phyloP scores from a whole-genome alignment of 2,888 invertebrate genomes.

The Acrocyrtus sp. region DNA sequence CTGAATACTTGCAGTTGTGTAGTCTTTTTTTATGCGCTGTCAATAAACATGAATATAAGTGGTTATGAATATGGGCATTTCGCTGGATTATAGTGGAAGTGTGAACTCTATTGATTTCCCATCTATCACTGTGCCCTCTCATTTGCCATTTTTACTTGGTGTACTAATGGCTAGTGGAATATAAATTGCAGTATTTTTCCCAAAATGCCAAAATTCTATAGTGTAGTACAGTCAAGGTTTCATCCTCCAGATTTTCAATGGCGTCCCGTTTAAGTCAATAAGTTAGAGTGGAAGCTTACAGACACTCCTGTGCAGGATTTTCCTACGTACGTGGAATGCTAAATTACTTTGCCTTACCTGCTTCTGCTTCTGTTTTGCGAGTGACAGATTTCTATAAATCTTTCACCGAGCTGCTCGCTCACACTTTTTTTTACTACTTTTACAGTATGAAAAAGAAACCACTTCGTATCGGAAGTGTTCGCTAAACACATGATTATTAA shows the following conservation, averaged over 20 bases:
- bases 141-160: background rate
- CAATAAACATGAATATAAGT: too few species aligned
- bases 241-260: conserved; percentile 15
- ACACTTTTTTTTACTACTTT: background rate
- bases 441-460: too few species aligned
- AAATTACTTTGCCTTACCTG: conserved; percentile 4
- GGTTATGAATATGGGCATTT: too few species aligned
- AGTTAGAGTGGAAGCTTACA: background rate
- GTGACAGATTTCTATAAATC: background rate
- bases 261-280: background rate
- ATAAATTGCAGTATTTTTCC: background rate
- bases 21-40: too few species aligned
- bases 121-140: conserved; percentile 37
- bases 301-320: background rate
- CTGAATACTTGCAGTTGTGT: too few species aligned
- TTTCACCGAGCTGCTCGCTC: background rate
- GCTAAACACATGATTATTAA: too few species aligned
- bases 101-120: conserved; percentile 40
- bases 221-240: background rate
- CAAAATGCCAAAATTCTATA: background rate
- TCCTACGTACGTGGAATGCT: background rate
- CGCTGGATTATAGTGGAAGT: background rate
- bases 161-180: background rate
- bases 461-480: too few species aligned
- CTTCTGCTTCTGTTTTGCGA: too few species aligned